Conservation (phyloP, 2,797 vertebrate genomes). For the Acropternis orthonyx region DNA sequence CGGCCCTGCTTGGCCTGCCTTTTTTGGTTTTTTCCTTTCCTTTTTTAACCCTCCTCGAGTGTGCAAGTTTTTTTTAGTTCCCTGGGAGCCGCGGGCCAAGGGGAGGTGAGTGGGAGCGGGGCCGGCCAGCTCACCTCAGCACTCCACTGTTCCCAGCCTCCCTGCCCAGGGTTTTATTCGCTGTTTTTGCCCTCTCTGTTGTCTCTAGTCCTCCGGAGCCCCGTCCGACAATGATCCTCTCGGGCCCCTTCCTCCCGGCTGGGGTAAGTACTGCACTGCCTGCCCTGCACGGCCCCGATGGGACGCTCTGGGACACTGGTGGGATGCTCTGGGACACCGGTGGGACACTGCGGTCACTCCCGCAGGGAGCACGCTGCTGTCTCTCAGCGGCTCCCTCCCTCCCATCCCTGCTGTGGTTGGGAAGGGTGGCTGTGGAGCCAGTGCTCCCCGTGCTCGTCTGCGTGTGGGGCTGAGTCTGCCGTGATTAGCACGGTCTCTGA, state of each 20-base stretch:
- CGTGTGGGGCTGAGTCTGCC: background rate
- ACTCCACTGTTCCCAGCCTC: background rate
- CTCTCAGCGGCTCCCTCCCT: background rate
- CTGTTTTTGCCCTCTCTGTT: slow-evolving; percentile 77
- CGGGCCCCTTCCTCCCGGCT: slow-evolving; percentile 91
- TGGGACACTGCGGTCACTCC: background rate
- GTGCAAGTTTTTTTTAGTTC: background rate
- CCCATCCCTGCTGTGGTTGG: accelerated
- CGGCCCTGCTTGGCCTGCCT: background rate
- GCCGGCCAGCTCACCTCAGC: background rate
- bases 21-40: background rate
- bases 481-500: background rate
- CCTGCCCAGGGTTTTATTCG: background rate
- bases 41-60: background rate
- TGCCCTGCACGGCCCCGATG: background rate
- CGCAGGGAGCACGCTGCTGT: accelerated
- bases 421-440: background rate
- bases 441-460: background rate
- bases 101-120: slow-evolving; percentile 41
- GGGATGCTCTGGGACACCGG: too few relatives aligned
- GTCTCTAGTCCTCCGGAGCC: slow-evolving; percentile 85
- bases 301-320: too few relatives aligned
- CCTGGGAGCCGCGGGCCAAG: background rate
- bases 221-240: slow-evolving; percentile 92
- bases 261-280: slow-evolving; percentile 86